Evolutionary conservation across 2,888 invertebrate genomes (phyloP).

Genomic region (Tipula unca): DNA sequence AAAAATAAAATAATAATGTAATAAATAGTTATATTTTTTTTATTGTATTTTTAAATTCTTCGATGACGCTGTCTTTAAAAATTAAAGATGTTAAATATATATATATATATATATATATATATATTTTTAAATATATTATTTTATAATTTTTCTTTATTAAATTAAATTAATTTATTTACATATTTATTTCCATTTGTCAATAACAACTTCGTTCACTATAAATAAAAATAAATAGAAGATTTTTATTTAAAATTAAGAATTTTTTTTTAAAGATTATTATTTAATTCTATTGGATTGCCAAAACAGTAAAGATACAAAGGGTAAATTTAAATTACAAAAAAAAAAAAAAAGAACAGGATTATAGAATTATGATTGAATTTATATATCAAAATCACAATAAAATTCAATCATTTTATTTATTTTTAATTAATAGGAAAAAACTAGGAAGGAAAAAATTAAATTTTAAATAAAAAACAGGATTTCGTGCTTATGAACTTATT

Average conservation of each 20-base stretch:
- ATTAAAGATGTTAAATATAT: slow-evolving; percentile 8
- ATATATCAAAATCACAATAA: slow-evolving; percentile 8
- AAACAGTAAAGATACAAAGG: background rate
- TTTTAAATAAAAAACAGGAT: slow-evolving; percentile 16
- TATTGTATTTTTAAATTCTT: background rate
- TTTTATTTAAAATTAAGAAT: slow-evolving; percentile 16
- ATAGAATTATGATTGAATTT: background rate
- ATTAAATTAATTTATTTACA: background rate
- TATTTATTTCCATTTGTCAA: slow-evolving; percentile 51
- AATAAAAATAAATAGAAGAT: slow-evolving; percentile 38
- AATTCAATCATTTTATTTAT: background rate
- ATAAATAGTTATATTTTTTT: slow-evolving; percentile 1
- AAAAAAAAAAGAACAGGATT: background rate
- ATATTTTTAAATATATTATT: background rate
- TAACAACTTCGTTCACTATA: slow-evolving; percentile 63
- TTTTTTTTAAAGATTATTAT: background rate
- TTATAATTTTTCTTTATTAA: background rate
- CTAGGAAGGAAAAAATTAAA: background rate
- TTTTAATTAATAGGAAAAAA: background rate
- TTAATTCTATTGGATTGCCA: background rate
- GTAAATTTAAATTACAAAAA: background rate
- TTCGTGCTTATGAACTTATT: background rate
- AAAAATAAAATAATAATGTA: background rate
- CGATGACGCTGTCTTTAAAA: slow-evolving; percentile 1
- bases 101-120: background rate